phyloP scores from a whole-genome alignment of 1,140 invertebrate species.

The Hycleus phaleratus region DNA sequence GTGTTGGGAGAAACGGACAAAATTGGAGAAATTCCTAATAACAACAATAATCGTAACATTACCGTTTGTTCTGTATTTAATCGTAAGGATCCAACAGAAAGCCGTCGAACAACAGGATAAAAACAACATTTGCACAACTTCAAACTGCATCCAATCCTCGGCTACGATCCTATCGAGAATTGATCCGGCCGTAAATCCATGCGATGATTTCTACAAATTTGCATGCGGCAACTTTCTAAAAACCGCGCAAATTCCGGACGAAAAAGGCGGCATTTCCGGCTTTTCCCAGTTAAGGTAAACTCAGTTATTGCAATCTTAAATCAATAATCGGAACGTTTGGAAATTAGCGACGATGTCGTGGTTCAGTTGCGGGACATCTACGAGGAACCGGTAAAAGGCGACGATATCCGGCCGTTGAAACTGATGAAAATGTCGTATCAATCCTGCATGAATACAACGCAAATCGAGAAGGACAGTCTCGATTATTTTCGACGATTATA shows the following conservation, averaged over 20 bases:
- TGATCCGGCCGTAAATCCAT: constrained; percentile 69
- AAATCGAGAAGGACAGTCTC: constrained; percentile 66
- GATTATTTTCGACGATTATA: constrained; percentile 62
- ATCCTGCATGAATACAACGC: constrained; percentile 76
- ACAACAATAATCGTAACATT: not conserved
- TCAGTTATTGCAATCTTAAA: too few species aligned
- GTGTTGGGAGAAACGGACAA: constrained; percentile 70
- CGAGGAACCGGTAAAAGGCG: constrained; percentile 53
- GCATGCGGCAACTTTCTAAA: constrained; percentile 70
- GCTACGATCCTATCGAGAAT: constrained; percentile 65
- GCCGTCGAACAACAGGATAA: too few species aligned
- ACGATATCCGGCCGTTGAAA: constrained; percentile 65
- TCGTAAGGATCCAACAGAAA: too few species aligned
- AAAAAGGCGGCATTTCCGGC: constrained; percentile 70
- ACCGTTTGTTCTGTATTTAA: too few species aligned
- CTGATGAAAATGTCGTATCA: constrained; percentile 71
- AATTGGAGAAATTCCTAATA: constrained; percentile 62
- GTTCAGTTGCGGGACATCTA: constrained; percentile 69
- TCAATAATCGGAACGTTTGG: too few species aligned
- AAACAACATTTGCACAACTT: constrained; percentile 43
- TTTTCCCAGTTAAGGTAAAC: constrained; percentile 54
- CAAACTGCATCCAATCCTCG: constrained; percentile 64
- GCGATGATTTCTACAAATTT: constrained; percentile 85
- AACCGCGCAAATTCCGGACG: constrained; percentile 68
- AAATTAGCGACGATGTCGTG: constrained; percentile 60